Evolutionary conservation across 2,113 vertebrate genomes (phyloP), one percentile per base, ranked within the genome.

Genomic region (Dasypus novemcinctus): DNA sequence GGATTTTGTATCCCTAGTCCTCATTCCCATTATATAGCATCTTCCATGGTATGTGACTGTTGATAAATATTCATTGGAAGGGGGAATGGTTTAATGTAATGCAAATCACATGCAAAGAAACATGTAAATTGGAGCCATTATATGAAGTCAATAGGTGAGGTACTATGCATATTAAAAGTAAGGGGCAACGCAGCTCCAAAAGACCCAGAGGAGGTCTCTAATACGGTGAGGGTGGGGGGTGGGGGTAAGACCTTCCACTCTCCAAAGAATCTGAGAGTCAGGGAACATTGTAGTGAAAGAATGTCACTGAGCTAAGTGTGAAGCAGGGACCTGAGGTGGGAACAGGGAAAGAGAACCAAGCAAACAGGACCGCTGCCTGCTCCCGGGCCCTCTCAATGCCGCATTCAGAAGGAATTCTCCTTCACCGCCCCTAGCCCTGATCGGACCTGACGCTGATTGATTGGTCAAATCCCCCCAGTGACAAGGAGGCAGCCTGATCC

Each of bases 91-190:
- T 94, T 94, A 97, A 95, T 97, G 94, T 86, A 6, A 98, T 97
- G 97, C 97, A 98, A 98, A 98, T 97, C 66, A 57, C 88, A 97
- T 96, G 96, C 96, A 97, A 98, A 98, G 81, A 80, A 96, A 94
- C 92, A 97, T 96, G 97, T 80, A 98, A 98, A 98, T 96, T 92
- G 84, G 89, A 64, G 4, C 95, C 88, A 94, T 96, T 98, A 57
- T 96, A 83, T 68, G 86, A 95, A 96, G 96, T 96, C 94, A 97
- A 95, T 97, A 95, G 95, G 96, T 95, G 93, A 97, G 97, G 85
- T 91, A 84, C 69, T 88, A 49, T 96, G 96, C 96, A 93, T 97
- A 95, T 96, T 94, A 84, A 94, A 93, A 96, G 46, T 94, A 92
- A 85, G 69, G 94, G 83, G 49, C 94, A 52, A 76, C 13, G 29